Evolutionary conservation across 2,113 vertebrate species (phyloP).

Genomic region (Dipodomys spectabilis): DNA sequence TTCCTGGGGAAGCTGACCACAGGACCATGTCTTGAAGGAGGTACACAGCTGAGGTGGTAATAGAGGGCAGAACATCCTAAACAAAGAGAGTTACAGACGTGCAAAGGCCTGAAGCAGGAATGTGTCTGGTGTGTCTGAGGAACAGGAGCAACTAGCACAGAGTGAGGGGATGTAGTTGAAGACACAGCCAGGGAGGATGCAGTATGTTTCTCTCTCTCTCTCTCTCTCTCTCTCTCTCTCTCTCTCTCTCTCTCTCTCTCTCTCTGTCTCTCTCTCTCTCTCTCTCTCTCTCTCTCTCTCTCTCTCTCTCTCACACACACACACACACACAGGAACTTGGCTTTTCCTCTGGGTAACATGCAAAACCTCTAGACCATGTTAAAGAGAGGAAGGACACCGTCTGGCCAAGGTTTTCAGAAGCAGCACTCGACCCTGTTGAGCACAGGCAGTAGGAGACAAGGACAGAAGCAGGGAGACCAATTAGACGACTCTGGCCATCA

Average conservation of each 20-base stretch:
- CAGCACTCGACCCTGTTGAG: background rate
- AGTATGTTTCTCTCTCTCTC: background rate
- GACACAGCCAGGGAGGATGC: background rate
- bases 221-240: no score
- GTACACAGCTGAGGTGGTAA: background rate
- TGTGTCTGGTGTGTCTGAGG: background rate
- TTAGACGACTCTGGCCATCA: background rate
- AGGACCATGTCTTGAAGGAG: background rate
- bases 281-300: no score
- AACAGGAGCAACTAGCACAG: background rate
- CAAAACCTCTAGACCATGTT: background rate
- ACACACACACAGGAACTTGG: background rate
- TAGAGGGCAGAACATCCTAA: background rate
- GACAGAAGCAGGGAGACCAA: background rate
- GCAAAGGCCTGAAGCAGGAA: conserved; percentile 12
- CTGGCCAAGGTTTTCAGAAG: background rate
- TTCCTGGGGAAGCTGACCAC: background rate
- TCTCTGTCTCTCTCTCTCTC: no score
- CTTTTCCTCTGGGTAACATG: background rate
- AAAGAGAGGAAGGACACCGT: background rate
- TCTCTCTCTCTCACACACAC: no score
- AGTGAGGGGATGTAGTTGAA: background rate
- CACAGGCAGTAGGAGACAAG: background rate
- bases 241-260: no score
- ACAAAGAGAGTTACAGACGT: background rate